Percentiles rank a stretch among this genome's conserved stretches.
Evolutionary conservation across 2,113 vertebrate genomes (phyloP).

Genomic region (Macrotus californicus): DNA sequence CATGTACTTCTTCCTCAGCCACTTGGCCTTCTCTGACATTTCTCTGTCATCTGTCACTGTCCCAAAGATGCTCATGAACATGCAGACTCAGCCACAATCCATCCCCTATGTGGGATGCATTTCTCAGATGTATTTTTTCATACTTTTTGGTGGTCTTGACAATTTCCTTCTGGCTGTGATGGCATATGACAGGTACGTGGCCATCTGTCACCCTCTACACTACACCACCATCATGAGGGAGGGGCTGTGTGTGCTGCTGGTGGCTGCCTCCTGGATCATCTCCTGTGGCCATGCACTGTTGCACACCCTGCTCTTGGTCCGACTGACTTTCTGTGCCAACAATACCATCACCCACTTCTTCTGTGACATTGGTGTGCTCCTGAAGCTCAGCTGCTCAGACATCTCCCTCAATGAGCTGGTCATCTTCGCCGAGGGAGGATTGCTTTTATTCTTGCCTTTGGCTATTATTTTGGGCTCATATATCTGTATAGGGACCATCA

Average conservation of each 20-base stretch:
- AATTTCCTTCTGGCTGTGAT: slow-evolving; percentile 52
- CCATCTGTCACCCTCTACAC: slow-evolving; percentile 31
- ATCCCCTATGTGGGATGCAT: slow-evolving; percentile 53
- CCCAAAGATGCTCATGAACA: slow-evolving; percentile 24
- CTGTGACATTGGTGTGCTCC: slow-evolving; percentile 41
- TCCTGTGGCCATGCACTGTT: slow-evolving; percentile 14
- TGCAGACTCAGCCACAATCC: neutral
- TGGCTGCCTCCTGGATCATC: slow-evolving; percentile 44
- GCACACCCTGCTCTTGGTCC: slow-evolving; percentile 48
- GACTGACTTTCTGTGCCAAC: slow-evolving; percentile 30
- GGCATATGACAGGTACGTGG: slow-evolving; percentile 63
- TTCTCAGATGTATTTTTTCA: slow-evolving; percentile 49
- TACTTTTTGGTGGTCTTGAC: slow-evolving; percentile 47
- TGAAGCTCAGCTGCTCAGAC: slow-evolving; percentile 56
- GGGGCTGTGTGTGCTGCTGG: slow-evolving; percentile 9
- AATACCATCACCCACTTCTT: slow-evolving; percentile 53
- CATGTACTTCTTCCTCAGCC: slow-evolving; percentile 67
- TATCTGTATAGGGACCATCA: neutral
- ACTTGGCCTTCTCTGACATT: slow-evolving; percentile 44
- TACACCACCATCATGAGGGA: slow-evolving; percentile 45
- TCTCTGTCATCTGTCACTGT: slow-evolving; percentile 22
- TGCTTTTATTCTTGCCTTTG: neutral
- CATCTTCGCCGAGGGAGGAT: slow-evolving; percentile 14
- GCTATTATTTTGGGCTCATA: slow-evolving; percentile 35
- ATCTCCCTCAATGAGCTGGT: slow-evolving; percentile 25